These are phyloP conservation scores for Lepidurus arcticus DNA, from an alignment of 1,140 invertebrate species.

Conservation along the genomic window DNA sequence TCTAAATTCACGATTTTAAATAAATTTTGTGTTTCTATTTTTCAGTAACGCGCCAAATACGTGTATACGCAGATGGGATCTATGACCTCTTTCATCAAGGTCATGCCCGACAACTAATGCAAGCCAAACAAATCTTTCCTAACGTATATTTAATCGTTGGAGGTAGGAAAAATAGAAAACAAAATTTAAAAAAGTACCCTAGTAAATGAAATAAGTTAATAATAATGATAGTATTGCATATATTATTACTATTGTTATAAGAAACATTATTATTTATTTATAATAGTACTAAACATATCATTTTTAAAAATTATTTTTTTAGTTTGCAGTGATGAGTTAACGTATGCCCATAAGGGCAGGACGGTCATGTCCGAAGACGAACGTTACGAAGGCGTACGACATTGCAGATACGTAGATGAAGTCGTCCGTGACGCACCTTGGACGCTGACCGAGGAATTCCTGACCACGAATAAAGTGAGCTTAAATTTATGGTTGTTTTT, in stretches of 20 bases:
- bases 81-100: slow-evolving; percentile 97
- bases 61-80: slow-evolving; percentile 96
- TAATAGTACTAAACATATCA: background rate
- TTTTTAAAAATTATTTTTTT: background rate
- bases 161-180: slow-evolving; percentile 54
- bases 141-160: slow-evolving; percentile 98
- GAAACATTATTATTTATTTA: background rate
- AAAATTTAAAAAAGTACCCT: too few species aligned
- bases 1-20: background rate
- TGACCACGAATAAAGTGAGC: slow-evolving; percentile 79
- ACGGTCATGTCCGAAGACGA: slow-evolving; percentile 97
- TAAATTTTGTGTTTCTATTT: slow-evolving; percentile 38
- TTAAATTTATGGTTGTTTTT: too few species aligned
- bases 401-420: slow-evolving; percentile 99
- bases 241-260: background rate
- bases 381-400: slow-evolving; percentile 91
- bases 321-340: slow-evolving; percentile 87
- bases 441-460: slow-evolving; percentile 85
- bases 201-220: slow-evolving; percentile 1
- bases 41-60: slow-evolving; percentile 64
- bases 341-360: slow-evolving; percentile 86
- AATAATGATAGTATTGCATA: slow-evolving; percentile 23
- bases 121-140: slow-evolving; percentile 95
- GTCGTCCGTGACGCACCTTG: slow-evolving; percentile 92
- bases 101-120: slow-evolving; percentile 94